These are phyloP conservation scores for Mythimna albipuncta DNA, from an alignment of 2,888 invertebrate genomes.

Conservation along the genomic window DNA sequence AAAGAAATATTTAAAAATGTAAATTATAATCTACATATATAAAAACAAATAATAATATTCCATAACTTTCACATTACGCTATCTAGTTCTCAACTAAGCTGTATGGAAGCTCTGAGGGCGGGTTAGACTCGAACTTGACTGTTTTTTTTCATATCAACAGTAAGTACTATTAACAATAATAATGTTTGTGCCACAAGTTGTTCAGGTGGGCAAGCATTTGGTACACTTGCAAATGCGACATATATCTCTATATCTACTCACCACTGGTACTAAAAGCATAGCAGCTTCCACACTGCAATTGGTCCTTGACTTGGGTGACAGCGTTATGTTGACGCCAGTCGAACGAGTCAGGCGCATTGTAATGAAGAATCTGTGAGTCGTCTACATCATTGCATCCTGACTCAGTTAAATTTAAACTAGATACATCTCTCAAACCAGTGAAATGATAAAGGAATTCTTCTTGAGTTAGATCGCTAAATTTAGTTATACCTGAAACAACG, in stretches of 20 bases:
- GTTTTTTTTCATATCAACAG: too few species aligned
- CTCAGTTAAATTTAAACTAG: slow-evolving; percentile 7
- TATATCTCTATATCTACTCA: background rate
- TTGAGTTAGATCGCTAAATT: slow-evolving; percentile 47
- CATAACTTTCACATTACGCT: too few species aligned
- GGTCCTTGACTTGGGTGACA: slow-evolving; percentile 95
- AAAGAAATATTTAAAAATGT: too few species aligned
- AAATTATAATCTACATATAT: too few species aligned
- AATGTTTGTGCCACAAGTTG: too few species aligned
- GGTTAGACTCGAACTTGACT: too few species aligned
- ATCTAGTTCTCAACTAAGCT: too few species aligned
- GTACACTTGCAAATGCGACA: background rate
- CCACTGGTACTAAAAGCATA: slow-evolving; percentile 90
- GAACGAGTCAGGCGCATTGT: slow-evolving; percentile 54
- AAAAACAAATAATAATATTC: too few species aligned
- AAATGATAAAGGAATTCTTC: slow-evolving; percentile 33
- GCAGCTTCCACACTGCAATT: slow-evolving; percentile 94
- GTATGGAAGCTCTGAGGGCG: too few species aligned
- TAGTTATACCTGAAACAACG: slow-evolving; percentile 48
- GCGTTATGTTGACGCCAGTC: slow-evolving; percentile 95
- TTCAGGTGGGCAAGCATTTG: too few species aligned
- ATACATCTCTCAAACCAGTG: slow-evolving; percentile 9
- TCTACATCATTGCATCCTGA: background rate
- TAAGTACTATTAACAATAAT: too few species aligned
- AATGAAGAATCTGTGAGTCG: slow-evolving; percentile 30